Percentiles rank a stretch among this genome's conserved stretches.
Conservation (phyloP, 2,113 vertebrate species). For the Rhagologus leucostigma region DNA sequence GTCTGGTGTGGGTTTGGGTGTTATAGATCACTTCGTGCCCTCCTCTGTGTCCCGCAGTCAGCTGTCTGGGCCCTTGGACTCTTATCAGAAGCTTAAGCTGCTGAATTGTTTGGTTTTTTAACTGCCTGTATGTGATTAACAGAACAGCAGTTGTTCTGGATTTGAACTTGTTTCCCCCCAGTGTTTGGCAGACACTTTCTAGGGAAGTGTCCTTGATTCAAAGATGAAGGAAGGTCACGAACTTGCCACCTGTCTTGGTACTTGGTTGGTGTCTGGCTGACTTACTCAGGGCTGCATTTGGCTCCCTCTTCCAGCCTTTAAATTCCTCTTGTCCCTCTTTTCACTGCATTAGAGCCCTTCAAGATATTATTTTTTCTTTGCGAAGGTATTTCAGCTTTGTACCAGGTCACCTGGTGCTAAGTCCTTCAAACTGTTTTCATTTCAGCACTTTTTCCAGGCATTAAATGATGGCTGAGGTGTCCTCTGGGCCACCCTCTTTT, state of each 20-base stretch:
- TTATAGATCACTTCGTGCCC: rapidly evolving
- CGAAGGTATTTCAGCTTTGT: rapidly evolving
- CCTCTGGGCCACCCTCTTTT: background rate
- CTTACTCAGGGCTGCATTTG: rapidly evolving
- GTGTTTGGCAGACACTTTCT: background rate
- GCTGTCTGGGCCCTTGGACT: too few relatives aligned
- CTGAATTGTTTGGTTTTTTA: background rate
- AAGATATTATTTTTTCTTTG: background rate
- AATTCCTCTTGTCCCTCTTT: background rate
- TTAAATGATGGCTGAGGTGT: background rate
- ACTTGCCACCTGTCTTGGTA: background rate
- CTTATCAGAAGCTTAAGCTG: background rate
- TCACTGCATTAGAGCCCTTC: background rate
- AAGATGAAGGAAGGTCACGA: background rate
- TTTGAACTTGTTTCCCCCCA: background rate
- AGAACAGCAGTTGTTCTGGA: background rate
- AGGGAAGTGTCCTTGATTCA: background rate
- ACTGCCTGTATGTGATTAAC: background rate
- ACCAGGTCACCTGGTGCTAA: background rate
- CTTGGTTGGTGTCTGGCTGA: background rate
- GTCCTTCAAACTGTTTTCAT: background rate
- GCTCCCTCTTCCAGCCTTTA: background rate
- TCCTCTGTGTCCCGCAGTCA: background rate
- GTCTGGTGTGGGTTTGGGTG: background rate
- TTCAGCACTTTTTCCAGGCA: background rate